These are phyloP conservation scores for Mythimna vitellina DNA, from an alignment of 2,888 invertebrate species.

Conservation along the genomic window DNA sequence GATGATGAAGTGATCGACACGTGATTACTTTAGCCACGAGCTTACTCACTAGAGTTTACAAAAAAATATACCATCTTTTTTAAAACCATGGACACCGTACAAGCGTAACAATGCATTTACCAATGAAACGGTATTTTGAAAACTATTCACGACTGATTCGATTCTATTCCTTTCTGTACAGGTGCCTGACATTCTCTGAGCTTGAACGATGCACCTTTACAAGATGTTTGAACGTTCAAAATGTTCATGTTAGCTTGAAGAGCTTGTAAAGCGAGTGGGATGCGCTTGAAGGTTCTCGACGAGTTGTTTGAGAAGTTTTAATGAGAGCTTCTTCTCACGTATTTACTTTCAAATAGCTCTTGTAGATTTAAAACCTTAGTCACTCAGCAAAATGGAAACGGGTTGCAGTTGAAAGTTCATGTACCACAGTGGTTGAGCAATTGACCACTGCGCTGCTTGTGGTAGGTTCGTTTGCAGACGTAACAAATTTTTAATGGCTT, in stretches of 20 bases:
- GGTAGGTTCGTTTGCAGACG: no score
- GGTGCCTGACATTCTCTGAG: slow-evolving; percentile 33
- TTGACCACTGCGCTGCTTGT: no score
- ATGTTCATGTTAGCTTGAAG: neutral
- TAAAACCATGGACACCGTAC: slow-evolving; percentile 21
- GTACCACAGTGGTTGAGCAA: no score
- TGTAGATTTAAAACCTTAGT: no score
- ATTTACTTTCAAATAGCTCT: neutral
- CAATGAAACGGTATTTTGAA: slow-evolving; percentile 71
- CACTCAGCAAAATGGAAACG: no score
- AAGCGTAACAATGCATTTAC: slow-evolving; percentile 67
- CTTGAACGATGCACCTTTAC: slow-evolving; percentile 18
- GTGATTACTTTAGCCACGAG: no score
- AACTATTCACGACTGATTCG: slow-evolving; percentile 70
- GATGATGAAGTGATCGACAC: no score
- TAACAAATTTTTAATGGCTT: no score
- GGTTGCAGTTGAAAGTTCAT: no score
- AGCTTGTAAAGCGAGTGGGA: neutral
- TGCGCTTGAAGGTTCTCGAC: neutral
- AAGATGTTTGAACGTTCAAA: slow-evolving; percentile 13
- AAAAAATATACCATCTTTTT: neutral
- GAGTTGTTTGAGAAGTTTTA: neutral
- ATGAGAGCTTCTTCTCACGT: neutral
- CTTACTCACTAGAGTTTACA: neutral
- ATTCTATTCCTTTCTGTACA: slow-evolving; percentile 44